Conservation (phyloP, 2,797 vertebrate genomes). For the Carduelis carduelis region DNA sequence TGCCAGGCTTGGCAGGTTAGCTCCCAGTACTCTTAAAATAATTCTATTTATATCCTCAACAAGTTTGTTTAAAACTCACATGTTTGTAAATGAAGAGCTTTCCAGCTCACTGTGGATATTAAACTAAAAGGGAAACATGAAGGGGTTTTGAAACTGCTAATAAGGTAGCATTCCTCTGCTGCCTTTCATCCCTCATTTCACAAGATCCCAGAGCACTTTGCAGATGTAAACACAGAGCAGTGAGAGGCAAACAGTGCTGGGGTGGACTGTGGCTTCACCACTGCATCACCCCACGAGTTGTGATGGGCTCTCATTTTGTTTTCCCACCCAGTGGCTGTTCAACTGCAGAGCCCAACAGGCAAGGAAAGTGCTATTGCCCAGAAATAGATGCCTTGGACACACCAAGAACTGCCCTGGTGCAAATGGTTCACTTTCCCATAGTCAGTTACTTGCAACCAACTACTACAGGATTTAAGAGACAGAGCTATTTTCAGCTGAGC, state of each 20-base stretch:
- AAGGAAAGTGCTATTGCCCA: neutral
- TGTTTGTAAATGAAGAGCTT: neutral
- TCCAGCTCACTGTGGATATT: neutral
- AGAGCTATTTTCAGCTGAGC: neutral
- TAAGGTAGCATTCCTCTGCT: neutral
- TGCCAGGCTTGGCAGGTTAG: neutral
- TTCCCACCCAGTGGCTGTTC: neutral
- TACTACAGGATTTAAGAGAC: neutral
- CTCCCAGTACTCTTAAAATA: neutral
- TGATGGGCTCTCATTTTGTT: neutral
- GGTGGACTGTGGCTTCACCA: neutral
- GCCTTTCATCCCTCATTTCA: neutral
- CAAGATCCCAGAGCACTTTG: neutral
- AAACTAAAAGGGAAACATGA: neutral
- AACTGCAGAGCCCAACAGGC: neutral
- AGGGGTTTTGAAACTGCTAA: neutral
- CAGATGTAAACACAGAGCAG: neutral
- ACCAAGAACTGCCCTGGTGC: neutral
- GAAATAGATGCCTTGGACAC: rapidly evolving
- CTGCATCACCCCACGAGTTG: neutral
- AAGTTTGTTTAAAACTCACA: neutral
- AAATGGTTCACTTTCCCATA: neutral
- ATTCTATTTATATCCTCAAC: neutral
- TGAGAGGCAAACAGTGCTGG: neutral
- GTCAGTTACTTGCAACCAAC: neutral